Evolutionary conservation across 2,888 invertebrate species (phyloP).

Genomic region (Coenonympha arcania): DNA sequence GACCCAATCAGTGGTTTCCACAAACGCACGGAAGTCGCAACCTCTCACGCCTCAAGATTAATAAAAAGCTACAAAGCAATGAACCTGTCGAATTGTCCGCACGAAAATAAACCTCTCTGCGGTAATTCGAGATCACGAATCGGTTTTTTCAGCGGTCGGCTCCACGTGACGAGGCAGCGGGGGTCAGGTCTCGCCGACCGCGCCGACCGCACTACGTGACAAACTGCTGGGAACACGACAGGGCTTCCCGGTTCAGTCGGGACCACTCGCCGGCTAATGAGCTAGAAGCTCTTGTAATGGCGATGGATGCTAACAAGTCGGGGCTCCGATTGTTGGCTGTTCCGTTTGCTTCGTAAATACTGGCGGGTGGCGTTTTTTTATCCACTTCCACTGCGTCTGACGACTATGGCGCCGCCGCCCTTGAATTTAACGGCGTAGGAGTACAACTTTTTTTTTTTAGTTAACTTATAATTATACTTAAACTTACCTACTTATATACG

Average conservation of each 20-base stretch:
- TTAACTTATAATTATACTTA: too few relatives aligned
- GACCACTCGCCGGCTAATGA: conserved; percentile 20
- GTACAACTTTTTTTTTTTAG: too few relatives aligned
- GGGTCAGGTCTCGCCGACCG: conserved; percentile 47
- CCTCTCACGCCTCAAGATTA: conserved; percentile 3
- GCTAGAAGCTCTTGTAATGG: conserved; percentile 15
- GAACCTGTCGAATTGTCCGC: conserved; percentile 51
- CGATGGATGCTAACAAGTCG: conserved; percentile 18
- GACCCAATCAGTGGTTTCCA: too few relatives aligned
- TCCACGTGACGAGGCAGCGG: conserved; percentile 48
- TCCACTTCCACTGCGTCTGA: too few relatives aligned
- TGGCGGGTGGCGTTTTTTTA: neutral
- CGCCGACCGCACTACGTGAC: conserved; percentile 49
- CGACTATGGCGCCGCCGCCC: too few relatives aligned
- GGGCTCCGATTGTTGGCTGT: neutral
- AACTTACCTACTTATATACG: too few relatives aligned
- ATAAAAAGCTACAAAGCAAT: conserved; percentile 31
- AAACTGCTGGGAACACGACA: conserved; percentile 47
- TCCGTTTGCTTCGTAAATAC: conserved; percentile 9
- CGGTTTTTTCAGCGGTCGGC: conserved; percentile 44
- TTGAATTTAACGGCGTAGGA: too few relatives aligned
- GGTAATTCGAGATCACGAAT: conserved; percentile 55
- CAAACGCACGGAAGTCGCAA: too few relatives aligned
- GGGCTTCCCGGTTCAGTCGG: conserved; percentile 42
- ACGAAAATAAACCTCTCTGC: conserved; percentile 45